Conservation (phyloP, 2,113 vertebrate species). For the Cyrtonyx montezumae region DNA sequence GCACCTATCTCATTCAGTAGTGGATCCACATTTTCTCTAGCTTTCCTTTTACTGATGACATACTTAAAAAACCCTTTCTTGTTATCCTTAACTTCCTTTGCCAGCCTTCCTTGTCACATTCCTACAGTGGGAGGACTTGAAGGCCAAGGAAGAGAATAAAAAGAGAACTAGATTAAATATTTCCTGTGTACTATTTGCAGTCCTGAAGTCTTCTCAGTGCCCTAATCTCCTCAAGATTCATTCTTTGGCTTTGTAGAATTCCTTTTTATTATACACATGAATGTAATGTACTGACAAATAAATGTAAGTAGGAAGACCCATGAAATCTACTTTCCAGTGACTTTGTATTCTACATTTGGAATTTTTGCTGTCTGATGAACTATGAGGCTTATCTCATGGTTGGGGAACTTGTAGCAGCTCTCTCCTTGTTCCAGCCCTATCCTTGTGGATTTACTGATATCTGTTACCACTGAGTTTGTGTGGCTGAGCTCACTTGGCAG, state of each 20-base stretch:
- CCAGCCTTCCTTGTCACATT: too few species aligned
- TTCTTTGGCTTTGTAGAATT: neutral
- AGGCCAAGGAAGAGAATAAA: neutral
- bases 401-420: neutral
- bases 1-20: too few species aligned
- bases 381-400: neutral
- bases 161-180: neutral
- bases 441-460: neutral
- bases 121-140: neutral
- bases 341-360: neutral
- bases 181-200: neutral
- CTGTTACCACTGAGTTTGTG: neutral
- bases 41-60: too few species aligned
- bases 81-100: too few species aligned
- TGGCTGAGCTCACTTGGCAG: rapidly evolving
- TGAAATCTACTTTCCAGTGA: neutral
- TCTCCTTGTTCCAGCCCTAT: neutral
- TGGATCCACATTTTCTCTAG: too few species aligned
- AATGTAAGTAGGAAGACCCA: neutral
- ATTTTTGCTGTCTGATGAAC: neutral
- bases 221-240: neutral
- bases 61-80: too few species aligned
- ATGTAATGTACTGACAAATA: neutral
- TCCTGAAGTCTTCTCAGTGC: neutral
- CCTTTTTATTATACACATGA: neutral